phyloP scores from a whole-genome alignment of 2,113 vertebrate species.

The Odontesthes bonariensis region DNA sequence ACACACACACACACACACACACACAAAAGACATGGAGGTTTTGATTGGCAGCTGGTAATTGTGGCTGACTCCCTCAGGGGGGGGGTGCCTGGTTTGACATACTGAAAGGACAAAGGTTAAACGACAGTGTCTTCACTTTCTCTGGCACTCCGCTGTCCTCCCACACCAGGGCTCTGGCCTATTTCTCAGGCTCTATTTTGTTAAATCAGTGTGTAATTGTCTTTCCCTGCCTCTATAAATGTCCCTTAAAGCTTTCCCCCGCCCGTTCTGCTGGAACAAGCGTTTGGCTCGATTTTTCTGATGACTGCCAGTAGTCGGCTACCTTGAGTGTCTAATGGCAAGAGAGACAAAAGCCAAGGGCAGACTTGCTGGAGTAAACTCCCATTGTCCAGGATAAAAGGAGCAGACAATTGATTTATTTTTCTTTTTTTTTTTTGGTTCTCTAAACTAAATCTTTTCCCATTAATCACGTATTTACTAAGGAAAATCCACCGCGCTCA shows the following conservation, averaged over 20 bases:
- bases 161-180: not conserved
- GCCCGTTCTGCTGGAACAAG: not conserved
- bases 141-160: not conserved
- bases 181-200: not conserved
- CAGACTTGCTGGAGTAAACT: constrained; percentile 11
- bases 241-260: not conserved
- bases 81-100: constrained; percentile 25
- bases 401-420: not conserved
- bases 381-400: not conserved
- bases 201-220: not conserved
- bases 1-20: constrained; percentile 10
- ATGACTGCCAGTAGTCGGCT: constrained; percentile 5
- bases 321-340: constrained; percentile 10
- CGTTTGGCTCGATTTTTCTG: constrained; percentile 30
- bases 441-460: constrained; percentile 14
- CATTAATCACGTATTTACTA: constrained; percentile 7
- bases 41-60: constrained; percentile 59
- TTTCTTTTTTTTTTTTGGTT: not conserved
- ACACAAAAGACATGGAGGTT: constrained; percentile 15
- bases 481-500: not conserved
- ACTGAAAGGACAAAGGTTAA: constrained; percentile 50
- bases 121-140: constrained; percentile 34
- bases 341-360: constrained; percentile 18
- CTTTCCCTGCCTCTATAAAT: constrained; percentile 5
- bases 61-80: constrained; percentile 9